Evolutionary conservation across 2,797 vertebrate species (phyloP), one percentile per base, ranked within the genome.

Genomic region (Cryptoblepharus egeriae): DNA sequence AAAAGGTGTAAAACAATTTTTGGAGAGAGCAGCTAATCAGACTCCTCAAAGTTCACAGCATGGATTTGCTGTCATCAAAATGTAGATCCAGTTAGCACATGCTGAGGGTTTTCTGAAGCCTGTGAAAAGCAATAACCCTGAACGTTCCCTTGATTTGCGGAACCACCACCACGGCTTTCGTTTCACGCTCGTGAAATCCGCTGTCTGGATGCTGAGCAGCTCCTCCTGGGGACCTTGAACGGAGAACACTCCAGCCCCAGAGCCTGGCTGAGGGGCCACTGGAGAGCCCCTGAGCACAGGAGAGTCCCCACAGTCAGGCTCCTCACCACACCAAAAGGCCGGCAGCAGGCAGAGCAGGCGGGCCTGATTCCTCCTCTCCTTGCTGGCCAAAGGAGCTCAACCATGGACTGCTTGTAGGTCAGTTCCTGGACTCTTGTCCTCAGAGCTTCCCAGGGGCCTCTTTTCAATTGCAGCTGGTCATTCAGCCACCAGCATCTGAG

Each of bases 41-140:
- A 30, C 70, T 37, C n/a, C n/a, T 45, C 69, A 71, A 71, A 18
- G 69, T 9, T 71, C 69, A 49, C 42, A 49, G 69, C 68, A 70
- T 28, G 39, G 16, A 49, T 49, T 8, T 7, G 20, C 45, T 24
- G 70, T 32, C 45, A 32, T 72, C 55, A 72, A 55, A 72, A 55
- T 32, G 70, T 20, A 32, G n/a, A 32, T 72, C n/a, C 32, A 18
- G 70, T 72, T 55, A 55, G 35, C 42, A 70, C n/a, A 70, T 69
- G 22, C 32, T 39, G 42, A 55, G 16, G 64, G 52, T 42, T 69
- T 30, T 77, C 30, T 15, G n/a, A 37, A 30, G 58, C n/a, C 37
- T 42, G 65, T 58, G 26, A 71, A 71, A 79, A 84, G 74, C 24
- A 52, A 35, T 37, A 60, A 28, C 57, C 80, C 61, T 70, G 61